phyloP scores from a whole-genome alignment of 30 jellyfish, hydroid and myxozoan genomes.

The Clytia hemisphaerica region DNA sequence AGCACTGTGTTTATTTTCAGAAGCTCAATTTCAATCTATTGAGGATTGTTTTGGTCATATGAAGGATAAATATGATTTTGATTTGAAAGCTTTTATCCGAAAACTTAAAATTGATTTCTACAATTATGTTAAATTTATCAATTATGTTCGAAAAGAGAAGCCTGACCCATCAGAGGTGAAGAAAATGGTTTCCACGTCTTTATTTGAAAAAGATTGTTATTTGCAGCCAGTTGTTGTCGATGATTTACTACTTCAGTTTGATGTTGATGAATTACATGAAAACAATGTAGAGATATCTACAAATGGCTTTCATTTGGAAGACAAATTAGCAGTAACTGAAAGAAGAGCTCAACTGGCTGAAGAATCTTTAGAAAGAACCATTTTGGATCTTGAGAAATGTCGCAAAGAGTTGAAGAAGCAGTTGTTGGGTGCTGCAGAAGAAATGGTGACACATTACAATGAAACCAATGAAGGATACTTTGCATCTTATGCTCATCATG shows the following conservation, averaged over 20 bases:
- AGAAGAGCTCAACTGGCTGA: conserved; percentile 68
- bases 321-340: conserved; percentile 43
- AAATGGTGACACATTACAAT: neutral
- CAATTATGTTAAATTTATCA: conserved; percentile 47
- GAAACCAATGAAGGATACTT: conserved; percentile 34
- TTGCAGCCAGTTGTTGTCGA: conserved; percentile 55
- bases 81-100: conserved; percentile 27
- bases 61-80: conserved; percentile 28
- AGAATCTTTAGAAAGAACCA: conserved; percentile 58
- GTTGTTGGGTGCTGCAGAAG: conserved; percentile 20
- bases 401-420: conserved; percentile 37
- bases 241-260: conserved; percentile 63
- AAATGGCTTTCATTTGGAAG: conserved; percentile 7
- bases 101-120: conserved; percentile 38
- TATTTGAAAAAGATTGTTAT: conserved; percentile 48
- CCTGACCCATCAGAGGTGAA: conserved; percentile 11
- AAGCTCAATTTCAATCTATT: conserved; percentile 1
- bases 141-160: conserved; percentile 39
- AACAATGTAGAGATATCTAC: neutral
- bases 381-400: conserved; percentile 52
- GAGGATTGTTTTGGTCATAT: conserved; percentile 47
- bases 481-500: conserved; percentile 88
- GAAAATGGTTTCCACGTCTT: neutral
- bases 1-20: conserved; percentile 61
- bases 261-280: conserved; percentile 41